Evolutionary conservation across 2,888 invertebrate genomes (phyloP), one percentile per base, ranked within the genome.

Genomic region (Eupithecia exiguata): DNA sequence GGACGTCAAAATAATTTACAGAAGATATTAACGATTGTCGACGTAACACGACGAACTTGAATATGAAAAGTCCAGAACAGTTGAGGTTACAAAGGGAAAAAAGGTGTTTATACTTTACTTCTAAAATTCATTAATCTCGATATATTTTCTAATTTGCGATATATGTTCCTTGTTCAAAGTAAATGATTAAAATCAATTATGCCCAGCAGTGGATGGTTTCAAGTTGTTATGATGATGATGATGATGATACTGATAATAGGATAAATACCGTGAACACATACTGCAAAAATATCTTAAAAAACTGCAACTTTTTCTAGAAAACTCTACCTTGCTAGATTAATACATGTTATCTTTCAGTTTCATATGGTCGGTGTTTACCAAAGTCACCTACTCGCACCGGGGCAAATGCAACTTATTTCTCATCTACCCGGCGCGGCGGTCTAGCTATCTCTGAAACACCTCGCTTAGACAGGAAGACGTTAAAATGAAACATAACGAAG

Each of bases 401-500:
- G 14, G 5, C 1, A 25, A 58, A 58, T 21, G 10, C 25, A 14
- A 25, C 12, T 14, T 58, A 58, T 25, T 58, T 53, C 53, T 21
- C 53, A 53, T 53, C 53, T 21, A 25, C 12, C 25, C n/a, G 46
- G 5, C 5, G 5, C 5, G 10, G 18, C 46, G 43, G 40, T 67
- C 12, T 30, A 40, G 43, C 43, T 14, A 40, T 43, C 7, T 46
- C 40, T 38, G n/a, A 53, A 68, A 68, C 49, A 21, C n/a, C 7
- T 21, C 21, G 35, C 21, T 68, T 9, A 67, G 58, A 69, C 69
- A 61, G 70, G 70, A 74, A 74, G 61, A 43, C 43, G 58, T 74
- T 69, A 70, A 74, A 74, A 70, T 61, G 46, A 72, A 74, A 63
- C 70, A 53, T 49, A 68, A 74, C 61, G 67, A 43, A 69, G 66